A percentile compares a stretch with the other conserved stretches of the same genome.
Evolutionary conservation across 2,888 invertebrate genomes (phyloP).

Genomic region (Bimastos eiseni): DNA sequence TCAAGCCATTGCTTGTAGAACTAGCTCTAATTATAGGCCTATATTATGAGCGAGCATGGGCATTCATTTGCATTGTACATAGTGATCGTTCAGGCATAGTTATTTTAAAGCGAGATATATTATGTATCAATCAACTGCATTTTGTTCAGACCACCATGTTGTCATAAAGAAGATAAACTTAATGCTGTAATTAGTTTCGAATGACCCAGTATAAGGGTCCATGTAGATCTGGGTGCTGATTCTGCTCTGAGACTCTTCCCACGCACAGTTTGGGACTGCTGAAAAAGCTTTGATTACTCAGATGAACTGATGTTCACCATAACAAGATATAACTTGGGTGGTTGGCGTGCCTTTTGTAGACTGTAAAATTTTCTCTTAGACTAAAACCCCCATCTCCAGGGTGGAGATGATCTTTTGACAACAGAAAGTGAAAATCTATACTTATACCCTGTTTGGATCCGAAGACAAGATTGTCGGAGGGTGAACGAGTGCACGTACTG

Average conservation of each 20-base stretch:
- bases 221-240: background rate
- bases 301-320: background rate
- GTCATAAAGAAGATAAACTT: no score
- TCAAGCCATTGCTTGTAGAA: no score
- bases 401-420: no score
- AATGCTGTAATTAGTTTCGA: background rate
- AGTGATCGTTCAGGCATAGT: no score
- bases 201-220: background rate
- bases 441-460: background rate
- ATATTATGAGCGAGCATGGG: no score
- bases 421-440: background rate
- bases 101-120: no score
- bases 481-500: background rate
- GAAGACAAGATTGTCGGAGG: background rate
- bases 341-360: background rate
- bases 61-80: no score
- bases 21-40: no score
- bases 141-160: no score
- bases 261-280: background rate
- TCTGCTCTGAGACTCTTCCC: background rate
- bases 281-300: background rate
- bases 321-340: background rate
- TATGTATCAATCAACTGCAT: no score
- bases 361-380: background rate
- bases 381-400: no score